These are phyloP conservation scores for Dicyrtomina minuta DNA, from an alignment of 2,888 invertebrate species.

Conservation along the genomic window DNA sequence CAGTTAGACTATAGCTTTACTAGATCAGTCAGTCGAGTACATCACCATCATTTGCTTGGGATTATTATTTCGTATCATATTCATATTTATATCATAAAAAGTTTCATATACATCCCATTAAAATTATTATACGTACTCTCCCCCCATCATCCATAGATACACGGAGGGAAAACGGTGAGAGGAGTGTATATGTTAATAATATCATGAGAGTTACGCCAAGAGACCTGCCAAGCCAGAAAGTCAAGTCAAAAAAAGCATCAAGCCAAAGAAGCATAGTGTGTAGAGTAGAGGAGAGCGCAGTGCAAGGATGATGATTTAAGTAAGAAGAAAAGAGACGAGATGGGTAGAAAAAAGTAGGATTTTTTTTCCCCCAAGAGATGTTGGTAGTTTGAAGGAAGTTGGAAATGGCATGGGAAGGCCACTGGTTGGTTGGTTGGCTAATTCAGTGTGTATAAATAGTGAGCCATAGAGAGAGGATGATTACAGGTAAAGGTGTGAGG, in stretches of 20 bases:
- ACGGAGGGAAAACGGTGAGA: neutral
- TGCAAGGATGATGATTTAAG: constrained; percentile 17
- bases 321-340: constrained; percentile 17
- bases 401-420: constrained; percentile 34
- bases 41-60: neutral
- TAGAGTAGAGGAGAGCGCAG: neutral
- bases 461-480: constrained; percentile 34
- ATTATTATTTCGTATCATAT: neutral
- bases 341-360: constrained; percentile 1
- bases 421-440: constrained; percentile 36
- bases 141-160: neutral
- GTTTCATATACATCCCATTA: too few species aligned
- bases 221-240: too few species aligned
- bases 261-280: neutral
- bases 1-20: too few species aligned
- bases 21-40: neutral
- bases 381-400: constrained; percentile 28
- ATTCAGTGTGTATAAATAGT: constrained; percentile 36
- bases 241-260: too few species aligned
- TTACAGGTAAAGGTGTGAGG: constrained; percentile 30
- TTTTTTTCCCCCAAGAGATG: constrained; percentile 17
- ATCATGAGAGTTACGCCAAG: too few species aligned
- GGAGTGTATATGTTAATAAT: neutral
- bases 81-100: neutral
- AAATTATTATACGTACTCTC: too few species aligned